Evolutionary conservation across 1,140 invertebrate species (phyloP).

Genomic region (Drosophila lacertosa): DNA sequence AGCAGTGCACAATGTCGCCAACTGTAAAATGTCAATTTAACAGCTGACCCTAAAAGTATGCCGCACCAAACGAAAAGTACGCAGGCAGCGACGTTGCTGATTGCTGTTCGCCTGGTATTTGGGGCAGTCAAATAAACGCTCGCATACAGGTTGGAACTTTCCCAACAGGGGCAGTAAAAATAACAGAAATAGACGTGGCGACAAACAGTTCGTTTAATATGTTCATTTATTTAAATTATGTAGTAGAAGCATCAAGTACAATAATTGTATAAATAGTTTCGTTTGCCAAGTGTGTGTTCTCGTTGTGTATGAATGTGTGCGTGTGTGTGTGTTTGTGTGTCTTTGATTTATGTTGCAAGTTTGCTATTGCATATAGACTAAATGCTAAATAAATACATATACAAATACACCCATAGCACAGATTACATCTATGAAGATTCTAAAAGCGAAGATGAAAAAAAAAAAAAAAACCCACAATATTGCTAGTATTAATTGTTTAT

Average conservation of each 20-base stretch:
- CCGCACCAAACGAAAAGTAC: background rate
- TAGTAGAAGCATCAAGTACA: slow-evolving; percentile 80
- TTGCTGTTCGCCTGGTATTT: slow-evolving; percentile 20
- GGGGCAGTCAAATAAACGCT: slow-evolving; percentile 2
- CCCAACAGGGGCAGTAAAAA: background rate
- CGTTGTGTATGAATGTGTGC: slow-evolving; percentile 3
- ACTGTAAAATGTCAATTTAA: slow-evolving; percentile 10
- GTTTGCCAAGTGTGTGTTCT: slow-evolving; percentile 19
- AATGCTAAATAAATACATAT: slow-evolving; percentile 49
- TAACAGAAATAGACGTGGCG: background rate
- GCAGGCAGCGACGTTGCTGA: background rate
- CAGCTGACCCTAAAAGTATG: background rate
- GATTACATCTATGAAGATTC: slow-evolving; percentile 62
- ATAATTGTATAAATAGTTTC: slow-evolving; percentile 74
- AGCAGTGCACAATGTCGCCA: background rate
- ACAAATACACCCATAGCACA: slow-evolving; percentile 64
- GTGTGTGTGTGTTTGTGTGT: slow-evolving; percentile 33
- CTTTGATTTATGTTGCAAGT: slow-evolving; percentile 68
- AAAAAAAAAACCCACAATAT: slow-evolving; percentile 40
- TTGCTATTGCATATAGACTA: slow-evolving; percentile 32
- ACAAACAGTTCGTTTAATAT: slow-evolving; percentile 14
- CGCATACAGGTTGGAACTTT: background rate
- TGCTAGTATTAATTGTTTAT: slow-evolving; percentile 17
- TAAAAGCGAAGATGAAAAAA: slow-evolving; percentile 62
- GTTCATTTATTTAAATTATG: slow-evolving; percentile 61